Base-by-base conservation (phyloP, 2,113 vertebrate species). In the Numenius arquata region DNA sequence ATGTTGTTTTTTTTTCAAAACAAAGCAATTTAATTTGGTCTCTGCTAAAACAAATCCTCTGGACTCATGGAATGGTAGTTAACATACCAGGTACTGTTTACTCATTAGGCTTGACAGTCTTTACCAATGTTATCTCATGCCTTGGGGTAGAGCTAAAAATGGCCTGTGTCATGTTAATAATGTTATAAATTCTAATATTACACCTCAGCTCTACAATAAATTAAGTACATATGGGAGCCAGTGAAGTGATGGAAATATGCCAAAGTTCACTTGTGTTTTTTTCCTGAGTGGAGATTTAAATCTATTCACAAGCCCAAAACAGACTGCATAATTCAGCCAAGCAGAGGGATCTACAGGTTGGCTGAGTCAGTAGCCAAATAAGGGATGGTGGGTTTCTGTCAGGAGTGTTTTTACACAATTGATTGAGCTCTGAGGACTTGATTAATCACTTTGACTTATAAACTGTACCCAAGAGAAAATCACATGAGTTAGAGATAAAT, bases 401-500 rank as follows among this genome's bases (percentile, higher is more conserved):
- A 4, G 48, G 40, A 56, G 34, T 58, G 32, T 43, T 94, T 87
- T 89, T 87, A 43, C 13, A 78, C 8, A 23, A 84, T 92, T 0
- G 1, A 11, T 23, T 92, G 53, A 74, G 13, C 73, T 90, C 55
- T 32, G 43, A 90, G 40, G 47, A 68, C 38, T 67, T 95, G 73
- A 78, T 93, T 72, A 89, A 96, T 88, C 65, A 68, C 72, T 93
- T 88, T 78, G 92, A 43, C 47, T 88, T 72, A 81, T 45, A 92
- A 92, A 90, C 47, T 71, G 21, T 15, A 88, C 52, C n/a, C 26
- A 52, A 58, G 47, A 88, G 68, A 84, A 90, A 90, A 85, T 86
- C 59, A 56, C 21, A 7, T 61, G 74, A 67, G 47, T 68, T 84
- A 62, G 43, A 90, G 61, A 84, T 21, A 93, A 90, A 89, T 80